Evolutionary conservation across 2,888 invertebrate genomes (phyloP), one percentile per base, ranked within the genome.

Genomic region (Conchocele bisecta): DNA sequence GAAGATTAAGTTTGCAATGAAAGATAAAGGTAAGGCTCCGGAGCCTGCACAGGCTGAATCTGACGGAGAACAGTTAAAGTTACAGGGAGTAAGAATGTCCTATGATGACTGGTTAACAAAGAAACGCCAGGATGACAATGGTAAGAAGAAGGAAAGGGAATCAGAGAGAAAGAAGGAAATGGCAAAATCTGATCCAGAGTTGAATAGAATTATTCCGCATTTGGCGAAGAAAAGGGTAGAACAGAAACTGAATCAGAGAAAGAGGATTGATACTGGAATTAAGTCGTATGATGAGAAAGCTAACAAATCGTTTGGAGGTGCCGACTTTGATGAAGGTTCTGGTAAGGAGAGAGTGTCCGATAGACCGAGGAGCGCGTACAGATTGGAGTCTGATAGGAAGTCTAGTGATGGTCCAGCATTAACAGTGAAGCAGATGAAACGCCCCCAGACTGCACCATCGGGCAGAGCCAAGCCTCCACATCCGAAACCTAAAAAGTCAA

Each of bases 51-150:
- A 70, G 33, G 46, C 81, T 0, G 65, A 72, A n/a, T 35, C 63
- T 31, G 71, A 75, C n/a, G 63, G 53, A 20, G 71, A 71, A 9
- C 58, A 58, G 17, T 78, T 78, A 51, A 76, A 72, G 31, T 66
- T 63, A 20, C 77, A 77, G 41, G 82, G 79, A 54, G 71, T 70
- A 58, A 79, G 86, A 39, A 70, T 86, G 73, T 85, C 86, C 0
- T 87, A 88, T 66, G 86, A 87, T 59, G 84, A 86, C 11, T 87
- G 87, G 87, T 41, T 87, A 13, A 63, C 79, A 44, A 74, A 75
- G 50, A 88, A 88, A 76, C 69, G 83, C 33, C 73, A 71, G 51
- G 76, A 85, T 54, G 84, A 86, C 51, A 65, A 59, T 15, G 56
- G 67, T n/a, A 79, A 76, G 50, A 74, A 79, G 60, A 83, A 54